Conservation (phyloP, 2,113 vertebrate genomes). For the Chroicocephalus ridibundus region DNA sequence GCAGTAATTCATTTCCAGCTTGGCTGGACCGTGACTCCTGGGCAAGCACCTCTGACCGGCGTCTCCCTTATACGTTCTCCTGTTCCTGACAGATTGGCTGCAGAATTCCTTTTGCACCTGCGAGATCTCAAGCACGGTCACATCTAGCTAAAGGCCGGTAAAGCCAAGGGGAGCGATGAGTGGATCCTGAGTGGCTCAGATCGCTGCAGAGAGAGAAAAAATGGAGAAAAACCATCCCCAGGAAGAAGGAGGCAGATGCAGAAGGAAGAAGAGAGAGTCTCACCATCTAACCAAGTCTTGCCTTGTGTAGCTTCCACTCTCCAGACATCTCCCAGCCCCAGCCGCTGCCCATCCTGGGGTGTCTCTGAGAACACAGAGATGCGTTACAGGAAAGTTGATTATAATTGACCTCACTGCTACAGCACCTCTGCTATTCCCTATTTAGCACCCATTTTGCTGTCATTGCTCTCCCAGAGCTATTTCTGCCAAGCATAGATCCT, state of each 20-base stretch:
- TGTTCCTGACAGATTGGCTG: not conserved
- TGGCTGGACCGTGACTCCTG: not conserved
- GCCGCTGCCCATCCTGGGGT: not conserved
- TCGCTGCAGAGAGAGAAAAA: too few relatives aligned
- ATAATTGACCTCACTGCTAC: not conserved
- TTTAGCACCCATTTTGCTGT: not conserved
- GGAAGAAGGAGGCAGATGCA: not conserved
- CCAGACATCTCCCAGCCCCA: not conserved
- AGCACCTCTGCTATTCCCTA: not conserved
- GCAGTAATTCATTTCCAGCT: not conserved
- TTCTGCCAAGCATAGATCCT: not conserved
- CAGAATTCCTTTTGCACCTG: not conserved
- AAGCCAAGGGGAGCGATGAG: not conserved
- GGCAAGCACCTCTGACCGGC: not conserved
- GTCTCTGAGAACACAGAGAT: not conserved
- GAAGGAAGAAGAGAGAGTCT: not conserved
- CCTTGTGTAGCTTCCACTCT: not conserved
- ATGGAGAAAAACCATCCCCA: not conserved
- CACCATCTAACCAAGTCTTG: not conserved
- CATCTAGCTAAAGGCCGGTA: not conserved
- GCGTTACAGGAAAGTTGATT: not conserved
- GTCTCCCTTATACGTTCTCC: fast-evolving
- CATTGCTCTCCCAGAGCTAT: not conserved
- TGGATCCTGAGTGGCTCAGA: not conserved
- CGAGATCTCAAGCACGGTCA: fast-evolving